Base-by-base conservation (phyloP, 2,113 vertebrate species). In the Epinephelus lanceolatus region DNA sequence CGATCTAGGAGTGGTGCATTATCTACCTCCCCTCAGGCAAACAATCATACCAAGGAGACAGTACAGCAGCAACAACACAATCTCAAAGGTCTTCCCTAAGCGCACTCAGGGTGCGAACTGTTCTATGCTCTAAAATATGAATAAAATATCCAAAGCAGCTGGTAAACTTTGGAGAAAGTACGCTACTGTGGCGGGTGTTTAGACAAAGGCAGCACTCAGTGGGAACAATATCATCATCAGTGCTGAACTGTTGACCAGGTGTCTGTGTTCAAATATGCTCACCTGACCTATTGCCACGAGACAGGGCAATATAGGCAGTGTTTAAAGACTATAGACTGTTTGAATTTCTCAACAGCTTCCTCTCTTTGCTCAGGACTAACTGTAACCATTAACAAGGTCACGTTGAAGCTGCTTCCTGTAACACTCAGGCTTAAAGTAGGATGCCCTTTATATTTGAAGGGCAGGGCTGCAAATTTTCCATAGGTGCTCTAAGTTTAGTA, bases 291-390 rank as follows among this genome's bases (percentile, higher is more conserved):
- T 37, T 72, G 81, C 25, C 52, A 19, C 5, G 5, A 12, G 27
- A 12, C 23, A 57, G 23, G 12, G 75, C 33, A 49, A 83, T 77
- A 71, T 56, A 51, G 6, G 15, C 25, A 19, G 1, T 47, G 21
- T 55, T 70, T 18, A 83, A 79, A 76, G 23, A n/a, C n/a, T 17
- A 65, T 25, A 5, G 42, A 25, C 51, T 25, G 71, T 71, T 57
- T 67, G 76, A 60, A 63, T 72, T 83, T 76, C 81, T 30, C 63
- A 71, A 78, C 62, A 5, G 71, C 84, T 81, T 85, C 78, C 69
- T 56, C 25, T 59, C 21, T 83, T 78, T 61, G 10, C 33, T 25
- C 13, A 21, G 12, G 30, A 18, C n/a, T 33, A 42, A 87, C 49
- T 0, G 3, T 81, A 85, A 80, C 53, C 62, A 71, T 68, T 76